Evolutionary conservation across 1,140 invertebrate genomes (phyloP).

Genomic region (Manduca sexta): DNA sequence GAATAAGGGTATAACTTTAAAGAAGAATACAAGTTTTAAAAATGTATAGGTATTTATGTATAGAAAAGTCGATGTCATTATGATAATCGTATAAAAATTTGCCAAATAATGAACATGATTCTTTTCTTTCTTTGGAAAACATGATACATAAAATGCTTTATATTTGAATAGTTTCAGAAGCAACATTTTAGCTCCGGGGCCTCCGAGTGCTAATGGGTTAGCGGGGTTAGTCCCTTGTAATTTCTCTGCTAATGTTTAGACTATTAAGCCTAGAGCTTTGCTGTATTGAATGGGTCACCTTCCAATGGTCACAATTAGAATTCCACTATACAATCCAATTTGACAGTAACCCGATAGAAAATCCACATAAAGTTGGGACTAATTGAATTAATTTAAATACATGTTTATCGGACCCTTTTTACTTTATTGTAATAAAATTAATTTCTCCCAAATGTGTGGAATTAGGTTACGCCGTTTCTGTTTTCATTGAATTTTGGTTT

Average conservation of each 20-base stretch:
- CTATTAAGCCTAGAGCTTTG: conserved; percentile 23
- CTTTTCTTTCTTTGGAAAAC: too few relatives aligned
- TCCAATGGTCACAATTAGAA: conserved; percentile 17
- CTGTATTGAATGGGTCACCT: conserved; percentile 13
- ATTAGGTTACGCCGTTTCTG: too few relatives aligned
- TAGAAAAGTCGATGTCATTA: too few relatives aligned
- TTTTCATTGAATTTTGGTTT: too few relatives aligned
- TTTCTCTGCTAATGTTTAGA: conserved; percentile 29
- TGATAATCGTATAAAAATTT: too few relatives aligned
- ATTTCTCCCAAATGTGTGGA: too few relatives aligned
- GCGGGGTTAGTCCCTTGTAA: conserved; percentile 28
- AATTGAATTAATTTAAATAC: not conserved
- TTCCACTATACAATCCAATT: conserved; percentile 1
- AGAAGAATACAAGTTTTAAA: too few relatives aligned
- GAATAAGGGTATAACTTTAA: too few relatives aligned
- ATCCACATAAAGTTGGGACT: not conserved
- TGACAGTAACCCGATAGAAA: not conserved
- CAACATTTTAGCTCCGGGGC: conserved; percentile 16
- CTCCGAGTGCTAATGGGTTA: conserved; percentile 20
- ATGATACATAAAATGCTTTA: too few relatives aligned
- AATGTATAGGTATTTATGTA: too few relatives aligned
- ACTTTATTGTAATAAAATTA: not conserved
- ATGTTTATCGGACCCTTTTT: conserved; percentile 8
- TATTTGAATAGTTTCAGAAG: not conserved
- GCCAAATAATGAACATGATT: too few relatives aligned